phyloP scores from a whole-genome alignment of 2,888 invertebrate genomes.

The Seira ritae region DNA sequence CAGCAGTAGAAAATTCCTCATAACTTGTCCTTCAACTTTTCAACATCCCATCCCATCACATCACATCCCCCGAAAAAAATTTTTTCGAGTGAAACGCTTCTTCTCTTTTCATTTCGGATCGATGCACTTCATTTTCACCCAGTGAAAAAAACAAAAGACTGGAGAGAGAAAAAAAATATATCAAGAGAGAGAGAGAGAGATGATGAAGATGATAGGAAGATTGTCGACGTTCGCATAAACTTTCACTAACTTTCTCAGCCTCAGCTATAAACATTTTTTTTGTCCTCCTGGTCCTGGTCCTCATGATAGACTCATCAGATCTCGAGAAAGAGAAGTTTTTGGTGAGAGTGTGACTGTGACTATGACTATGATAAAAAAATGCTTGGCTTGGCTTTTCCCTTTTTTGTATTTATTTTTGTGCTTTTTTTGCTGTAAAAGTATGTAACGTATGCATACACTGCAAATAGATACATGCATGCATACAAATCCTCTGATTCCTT shows the following conservation, averaged over 20 bases:
- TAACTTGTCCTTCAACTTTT: conserved; percentile 45
- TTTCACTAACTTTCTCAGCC: conserved; percentile 5
- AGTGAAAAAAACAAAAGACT: conserved; percentile 50
- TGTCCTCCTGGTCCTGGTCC: neutral
- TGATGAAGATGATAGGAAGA: conserved; percentile 1
- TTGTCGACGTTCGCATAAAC: conserved; percentile 18
- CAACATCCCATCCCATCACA: conserved; percentile 4
- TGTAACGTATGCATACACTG: neutral
- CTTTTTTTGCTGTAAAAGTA: neutral
- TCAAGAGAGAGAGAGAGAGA: too few relatives aligned
- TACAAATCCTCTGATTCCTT: neutral
- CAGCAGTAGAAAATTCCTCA: conserved; percentile 32
- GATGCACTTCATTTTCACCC: conserved; percentile 66
- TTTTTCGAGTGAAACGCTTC: conserved; percentile 23
- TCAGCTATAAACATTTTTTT: neutral
- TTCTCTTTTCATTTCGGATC: conserved; percentile 39
- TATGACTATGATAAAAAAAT: conserved; percentile 1
- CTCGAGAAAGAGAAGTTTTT: neutral
- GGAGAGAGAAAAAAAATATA: too few relatives aligned
- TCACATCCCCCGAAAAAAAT: conserved; percentile 19
- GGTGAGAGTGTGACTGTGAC: conserved; percentile 1
- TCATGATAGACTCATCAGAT: too few relatives aligned
- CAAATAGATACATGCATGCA: neutral
- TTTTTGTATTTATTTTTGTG: neutral
- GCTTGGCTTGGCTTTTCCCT: neutral